Percentiles rank a stretch among this genome's conserved stretches.
Conservation (phyloP, 2,113 vertebrate species). For the Pseudorectes ferrugineus region DNA sequence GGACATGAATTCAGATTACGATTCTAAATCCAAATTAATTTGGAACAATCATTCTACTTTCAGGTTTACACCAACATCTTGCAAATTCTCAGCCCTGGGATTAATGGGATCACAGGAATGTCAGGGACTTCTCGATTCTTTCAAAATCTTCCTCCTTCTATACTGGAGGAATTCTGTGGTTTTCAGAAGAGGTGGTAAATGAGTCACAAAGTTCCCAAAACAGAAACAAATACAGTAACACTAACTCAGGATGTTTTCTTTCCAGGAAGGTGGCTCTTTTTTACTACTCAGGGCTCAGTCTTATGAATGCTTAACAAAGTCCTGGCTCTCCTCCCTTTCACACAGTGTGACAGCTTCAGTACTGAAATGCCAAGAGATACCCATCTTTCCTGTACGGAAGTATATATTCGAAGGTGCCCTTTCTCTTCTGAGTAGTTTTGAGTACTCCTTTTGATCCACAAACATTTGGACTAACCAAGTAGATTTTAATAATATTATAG, state of each 20-base stretch:
- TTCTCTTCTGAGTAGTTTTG: neutral
- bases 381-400: neutral
- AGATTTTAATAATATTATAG: neutral
- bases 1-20: neutral
- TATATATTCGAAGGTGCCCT: neutral
- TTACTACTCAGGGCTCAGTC: neutral
- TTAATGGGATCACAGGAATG: accelerated
- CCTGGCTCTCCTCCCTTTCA: neutral
- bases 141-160: neutral
- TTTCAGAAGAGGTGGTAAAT: neutral
- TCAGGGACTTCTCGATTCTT: neutral
- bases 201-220: neutral
- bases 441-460: neutral
- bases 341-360: neutral
- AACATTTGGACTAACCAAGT: neutral
- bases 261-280: neutral
- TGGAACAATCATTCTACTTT: neutral
- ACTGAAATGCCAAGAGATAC: neutral
- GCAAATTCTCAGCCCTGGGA: neutral
- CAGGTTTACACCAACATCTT: neutral
- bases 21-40: neutral
- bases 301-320: neutral
- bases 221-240: neutral
- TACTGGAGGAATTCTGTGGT: neutral
- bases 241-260: neutral